Conservation (phyloP, 1,140 invertebrate species). For the Eufriesea mexicana region DNA sequence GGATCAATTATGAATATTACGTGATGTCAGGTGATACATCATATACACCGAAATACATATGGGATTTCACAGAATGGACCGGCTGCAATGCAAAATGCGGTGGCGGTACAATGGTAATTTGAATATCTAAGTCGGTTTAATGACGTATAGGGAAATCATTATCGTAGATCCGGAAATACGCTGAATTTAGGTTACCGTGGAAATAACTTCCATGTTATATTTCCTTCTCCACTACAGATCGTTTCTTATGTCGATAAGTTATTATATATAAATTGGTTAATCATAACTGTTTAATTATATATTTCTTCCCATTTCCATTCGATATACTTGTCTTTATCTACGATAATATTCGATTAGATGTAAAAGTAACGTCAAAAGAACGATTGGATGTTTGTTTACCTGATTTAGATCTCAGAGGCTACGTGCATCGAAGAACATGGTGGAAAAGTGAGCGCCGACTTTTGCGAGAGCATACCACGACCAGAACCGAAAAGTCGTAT, state of each 20-base stretch:
- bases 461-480: constrained; percentile 75
- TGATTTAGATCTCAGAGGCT: constrained; percentile 72
- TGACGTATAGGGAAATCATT: background rate
- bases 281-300: no score
- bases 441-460: constrained; percentile 79
- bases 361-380: no score
- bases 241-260: no score
- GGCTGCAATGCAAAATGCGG: constrained; percentile 80
- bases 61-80: constrained; percentile 82
- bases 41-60: constrained; percentile 79
- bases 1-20: constrained; percentile 79
- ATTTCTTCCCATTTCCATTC: no score
- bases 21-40: constrained; percentile 62
- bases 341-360: no score
- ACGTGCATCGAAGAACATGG: constrained; percentile 79
- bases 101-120: constrained; percentile 77
- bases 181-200: background rate
- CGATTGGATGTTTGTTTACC: no score
- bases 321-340: background rate
- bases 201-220: background rate
- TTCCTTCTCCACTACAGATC: no score
- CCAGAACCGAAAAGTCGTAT: constrained; percentile 74
- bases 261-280: no score
- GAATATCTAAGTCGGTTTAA: background rate
- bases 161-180: background rate